Evolutionary conservation across 2,888 invertebrate genomes (phyloP), one percentile per base, ranked within the genome.

Genomic region (Nudaria mundana): DNA sequence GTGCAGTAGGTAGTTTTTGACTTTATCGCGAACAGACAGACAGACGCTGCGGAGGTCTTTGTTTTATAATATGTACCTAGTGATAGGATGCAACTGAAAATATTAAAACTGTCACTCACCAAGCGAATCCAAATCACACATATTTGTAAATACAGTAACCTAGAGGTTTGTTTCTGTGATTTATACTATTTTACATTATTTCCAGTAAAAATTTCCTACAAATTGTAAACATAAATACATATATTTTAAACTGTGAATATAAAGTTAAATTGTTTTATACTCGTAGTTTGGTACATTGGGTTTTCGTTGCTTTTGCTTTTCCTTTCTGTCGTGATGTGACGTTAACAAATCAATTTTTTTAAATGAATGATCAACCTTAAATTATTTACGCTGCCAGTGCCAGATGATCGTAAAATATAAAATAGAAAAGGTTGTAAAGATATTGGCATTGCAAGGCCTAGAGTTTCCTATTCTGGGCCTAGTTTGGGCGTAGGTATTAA

Each of bases 41-140:
- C n/a, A n/a, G n/a, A n/a, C n/a, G n/a, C n/a, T n/a, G n/a, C n/a
- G n/a, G n/a, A n/a, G n/a, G n/a, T n/a, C n/a, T n/a, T n/a, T n/a
- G n/a, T n/a, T n/a, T n/a, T n/a, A n/a, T n/a, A n/a, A n/a, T n/a
- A n/a, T n/a, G n/a, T n/a, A n/a, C n/a, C n/a, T n/a, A n/a, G n/a
- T n/a, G n/a, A n/a, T n/a, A n/a, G n/a, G n/a, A n/a, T n/a, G n/a
- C n/a, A n/a, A n/a, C n/a, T n/a, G n/a, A n/a, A n/a, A n/a, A n/a
- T n/a, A n/a, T n/a, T n/a, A n/a, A n/a, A n/a, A n/a, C n/a, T n/a
- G 8, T 11, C 12, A 39, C 66, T 71, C 66, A 82, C 83, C 80
- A 40, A 76, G 63, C 31, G 74, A 74, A 64, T 82, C 78, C 52
- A 81, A 70, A 53, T 62, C 68, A 61, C 55, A 34, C 29, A 41